Evolutionary conservation across 2,113 vertebrate species (phyloP).

Genomic region (Chrysochloris asiatica): DNA sequence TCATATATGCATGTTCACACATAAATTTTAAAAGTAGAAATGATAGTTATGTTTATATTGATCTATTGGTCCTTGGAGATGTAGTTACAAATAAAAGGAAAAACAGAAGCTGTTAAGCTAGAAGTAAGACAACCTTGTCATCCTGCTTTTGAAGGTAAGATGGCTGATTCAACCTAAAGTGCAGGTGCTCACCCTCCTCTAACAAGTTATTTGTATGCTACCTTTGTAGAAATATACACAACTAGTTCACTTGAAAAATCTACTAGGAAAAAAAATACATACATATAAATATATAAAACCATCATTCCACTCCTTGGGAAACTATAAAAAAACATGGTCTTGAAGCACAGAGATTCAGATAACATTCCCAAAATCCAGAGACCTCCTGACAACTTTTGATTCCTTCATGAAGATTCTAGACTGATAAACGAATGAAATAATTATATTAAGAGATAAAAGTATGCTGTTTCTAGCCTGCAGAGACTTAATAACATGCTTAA

Average conservation of each 20-base stretch:
- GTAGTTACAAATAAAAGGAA: not conserved
- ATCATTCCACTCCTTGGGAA: not conserved
- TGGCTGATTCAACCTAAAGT: slow-evolving; percentile 6
- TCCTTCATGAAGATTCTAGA: not conserved
- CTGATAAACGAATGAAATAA: slow-evolving; percentile 24
- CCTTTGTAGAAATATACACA: slow-evolving; percentile 36
- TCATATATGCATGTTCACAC: not conserved
- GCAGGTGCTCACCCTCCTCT: not conserved
- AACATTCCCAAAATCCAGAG: slow-evolving; percentile 3
- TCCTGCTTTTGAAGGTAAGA: not conserved
- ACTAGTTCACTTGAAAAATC: slow-evolving; percentile 41
- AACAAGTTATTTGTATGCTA: slow-evolving; percentile 37
- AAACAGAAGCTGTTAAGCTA: slow-evolving; percentile 25
- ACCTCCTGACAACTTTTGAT: slow-evolving; percentile 16
- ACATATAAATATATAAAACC: not conserved
- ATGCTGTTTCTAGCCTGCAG: slow-evolving; percentile 30
- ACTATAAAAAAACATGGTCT: not conserved
- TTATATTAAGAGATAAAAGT: slow-evolving; percentile 35
- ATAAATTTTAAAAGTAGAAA: not conserved
- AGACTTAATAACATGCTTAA: slow-evolving; percentile 59
- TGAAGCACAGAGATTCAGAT: slow-evolving; percentile 19
- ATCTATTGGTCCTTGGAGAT: slow-evolving; percentile 7
- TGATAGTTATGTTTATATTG: not conserved
- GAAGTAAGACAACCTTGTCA: slow-evolving; percentile 20
- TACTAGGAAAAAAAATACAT: not conserved